These are phyloP conservation scores for Steinernema feltiae DNA, from an alignment of 1,140 invertebrate genomes.

Conservation along the genomic window DNA sequence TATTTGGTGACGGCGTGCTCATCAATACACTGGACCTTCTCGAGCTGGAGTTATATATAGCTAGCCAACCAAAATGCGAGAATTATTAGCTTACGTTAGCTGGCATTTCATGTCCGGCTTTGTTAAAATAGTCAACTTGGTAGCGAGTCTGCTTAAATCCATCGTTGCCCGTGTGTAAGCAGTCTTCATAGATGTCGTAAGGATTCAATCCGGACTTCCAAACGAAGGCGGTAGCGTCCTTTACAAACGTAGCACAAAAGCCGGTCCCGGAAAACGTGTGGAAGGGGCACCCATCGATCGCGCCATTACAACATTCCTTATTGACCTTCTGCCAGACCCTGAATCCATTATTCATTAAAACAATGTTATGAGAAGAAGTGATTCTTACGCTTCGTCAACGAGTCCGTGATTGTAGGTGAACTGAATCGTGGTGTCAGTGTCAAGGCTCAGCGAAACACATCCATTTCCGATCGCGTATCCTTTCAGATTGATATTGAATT, in stretches of 20 bases:
- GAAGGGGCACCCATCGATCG: constrained; percentile 31
- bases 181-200: constrained; percentile 33
- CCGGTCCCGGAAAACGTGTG: constrained; percentile 22
- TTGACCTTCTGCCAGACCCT: constrained; percentile 30
- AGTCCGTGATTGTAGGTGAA: constrained; percentile 31
- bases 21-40: constrained; percentile 24
- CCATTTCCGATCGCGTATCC: constrained; percentile 39
- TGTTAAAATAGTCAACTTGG: background rate
- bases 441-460: constrained; percentile 24
- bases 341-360: too few species aligned
- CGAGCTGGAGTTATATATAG: constrained; percentile 16
- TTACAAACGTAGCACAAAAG: constrained; percentile 26
- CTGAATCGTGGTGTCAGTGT: constrained; percentile 27
- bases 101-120: background rate
- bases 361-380: too few species aligned
- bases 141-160: background rate
- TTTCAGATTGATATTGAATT: constrained; percentile 33
- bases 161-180: background rate
- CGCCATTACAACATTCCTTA: constrained; percentile 23
- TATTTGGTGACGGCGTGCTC: constrained; percentile 31
- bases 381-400: constrained; percentile 31
- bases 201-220: constrained; percentile 24
- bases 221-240: background rate
- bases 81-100: background rate
- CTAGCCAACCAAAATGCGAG: background rate